Percentiles rank a stretch among this genome's conserved stretches.
Evolutionary conservation across 2,113 vertebrate species (phyloP).

Genomic region (Vulpes ferrilata): DNA sequence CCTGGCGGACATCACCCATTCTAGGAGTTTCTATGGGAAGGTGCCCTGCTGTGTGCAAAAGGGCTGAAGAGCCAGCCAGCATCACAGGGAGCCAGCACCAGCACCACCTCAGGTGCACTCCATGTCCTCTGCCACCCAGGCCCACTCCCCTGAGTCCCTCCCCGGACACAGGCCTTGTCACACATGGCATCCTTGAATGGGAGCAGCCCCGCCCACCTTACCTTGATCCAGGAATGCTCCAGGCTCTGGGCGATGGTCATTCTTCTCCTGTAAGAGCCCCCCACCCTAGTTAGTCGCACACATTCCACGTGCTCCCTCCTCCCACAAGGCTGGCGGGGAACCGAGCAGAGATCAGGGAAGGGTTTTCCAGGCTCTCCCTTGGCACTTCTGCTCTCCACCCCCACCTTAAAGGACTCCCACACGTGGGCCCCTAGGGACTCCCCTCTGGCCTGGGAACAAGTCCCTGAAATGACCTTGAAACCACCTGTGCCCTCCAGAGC

Average conservation of each 20-base stretch:
- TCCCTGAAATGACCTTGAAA: background rate
- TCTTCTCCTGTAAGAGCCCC: constrained; percentile 90
- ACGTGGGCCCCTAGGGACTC: background rate
- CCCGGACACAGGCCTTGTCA: too few relatives aligned
- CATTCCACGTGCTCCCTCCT: rapidly evolving
- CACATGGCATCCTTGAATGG: background rate
- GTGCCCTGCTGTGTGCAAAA: background rate
- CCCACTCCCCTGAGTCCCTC: background rate
- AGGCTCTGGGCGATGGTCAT: constrained; percentile 98
- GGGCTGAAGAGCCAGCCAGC: rapidly evolving
- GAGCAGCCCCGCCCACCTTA: constrained; percentile 73
- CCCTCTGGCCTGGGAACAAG: background rate
- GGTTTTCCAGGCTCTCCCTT: background rate
- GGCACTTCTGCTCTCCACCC: background rate
- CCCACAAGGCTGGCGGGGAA: background rate
- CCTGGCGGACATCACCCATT: background rate
- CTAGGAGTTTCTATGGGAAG: background rate
- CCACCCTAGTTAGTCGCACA: background rate
- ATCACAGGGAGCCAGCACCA: rapidly evolving
- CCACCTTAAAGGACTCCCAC: background rate
- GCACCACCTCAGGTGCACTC: too few relatives aligned
- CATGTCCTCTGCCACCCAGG: background rate
- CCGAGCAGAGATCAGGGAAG: background rate
- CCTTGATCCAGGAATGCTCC: constrained; percentile 99
- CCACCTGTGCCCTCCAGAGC: too few relatives aligned